Percentiles rank a stretch among this genome's conserved stretches.
Evolutionary conservation across 2,113 vertebrate species (phyloP).

Genomic region (Cairina moschata): DNA sequence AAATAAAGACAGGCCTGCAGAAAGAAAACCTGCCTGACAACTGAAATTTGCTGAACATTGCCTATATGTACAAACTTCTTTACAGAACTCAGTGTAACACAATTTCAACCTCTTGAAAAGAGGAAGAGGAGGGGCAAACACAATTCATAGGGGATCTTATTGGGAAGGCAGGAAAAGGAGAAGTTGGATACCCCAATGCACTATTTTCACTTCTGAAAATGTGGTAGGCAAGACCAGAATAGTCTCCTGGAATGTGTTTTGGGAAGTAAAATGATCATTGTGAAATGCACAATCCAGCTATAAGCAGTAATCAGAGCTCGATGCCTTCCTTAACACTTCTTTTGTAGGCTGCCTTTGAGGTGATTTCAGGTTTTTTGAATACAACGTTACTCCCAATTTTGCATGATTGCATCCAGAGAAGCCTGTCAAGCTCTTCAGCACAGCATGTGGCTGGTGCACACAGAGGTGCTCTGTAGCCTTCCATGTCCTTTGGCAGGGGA

Average conservation of each 20-base stretch:
- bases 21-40: background rate
- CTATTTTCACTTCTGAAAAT: background rate
- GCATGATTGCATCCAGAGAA: background rate
- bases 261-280: background rate
- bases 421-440: background rate
- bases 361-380: background rate
- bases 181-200: background rate
- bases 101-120: background rate
- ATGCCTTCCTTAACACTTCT: background rate
- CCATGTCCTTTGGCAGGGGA: background rate
- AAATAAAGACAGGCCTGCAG: background rate
- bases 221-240: background rate
- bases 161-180: background rate
- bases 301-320: background rate
- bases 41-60: background rate
- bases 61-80: background rate
- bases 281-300: background rate
- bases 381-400: background rate
- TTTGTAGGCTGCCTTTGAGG: background rate
- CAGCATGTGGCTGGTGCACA: background rate
- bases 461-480: rapidly evolving
- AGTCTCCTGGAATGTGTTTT: background rate
- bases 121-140: background rate
- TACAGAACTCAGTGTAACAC: background rate
- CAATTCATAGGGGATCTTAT: background rate